Evolutionary conservation across 2,888 invertebrate species (phyloP).

Genomic region (Cephus pygmeus): DNA sequence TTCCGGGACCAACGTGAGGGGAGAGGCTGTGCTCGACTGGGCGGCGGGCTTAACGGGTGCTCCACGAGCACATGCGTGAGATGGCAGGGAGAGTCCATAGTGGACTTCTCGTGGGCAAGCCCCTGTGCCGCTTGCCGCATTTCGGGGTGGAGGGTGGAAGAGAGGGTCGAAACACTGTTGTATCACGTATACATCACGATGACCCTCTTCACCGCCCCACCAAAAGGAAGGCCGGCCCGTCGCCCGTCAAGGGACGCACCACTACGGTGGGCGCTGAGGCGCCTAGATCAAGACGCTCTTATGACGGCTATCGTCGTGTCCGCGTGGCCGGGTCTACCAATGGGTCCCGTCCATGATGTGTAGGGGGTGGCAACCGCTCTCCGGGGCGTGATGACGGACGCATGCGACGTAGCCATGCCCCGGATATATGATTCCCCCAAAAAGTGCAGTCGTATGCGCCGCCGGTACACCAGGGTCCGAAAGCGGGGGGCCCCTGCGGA

Average conservation of each 20-base stretch:
- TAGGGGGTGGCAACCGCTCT: neutral
- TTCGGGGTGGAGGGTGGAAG: neutral
- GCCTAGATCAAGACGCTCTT: neutral
- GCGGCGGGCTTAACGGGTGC: neutral
- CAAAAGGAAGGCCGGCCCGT: neutral
- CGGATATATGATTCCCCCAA: neutral
- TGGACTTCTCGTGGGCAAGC: neutral
- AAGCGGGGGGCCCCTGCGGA: neutral
- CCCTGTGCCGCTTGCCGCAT: neutral
- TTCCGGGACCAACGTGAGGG: no score
- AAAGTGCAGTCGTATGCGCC: neutral
- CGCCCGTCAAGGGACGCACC: neutral
- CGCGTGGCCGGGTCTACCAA: neutral
- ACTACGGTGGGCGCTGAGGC: neutral
- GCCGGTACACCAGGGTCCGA: neutral
- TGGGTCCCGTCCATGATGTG: neutral
- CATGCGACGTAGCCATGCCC: neutral
- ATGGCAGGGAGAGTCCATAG: neutral
- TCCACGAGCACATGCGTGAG: neutral
- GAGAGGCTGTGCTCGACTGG: no score
- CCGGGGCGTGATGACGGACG: neutral
- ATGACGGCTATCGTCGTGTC: neutral
- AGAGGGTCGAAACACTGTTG: neutral
- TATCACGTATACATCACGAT: no score
- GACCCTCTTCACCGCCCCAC: neutral